Evolutionary conservation across 2,888 invertebrate species (phyloP), one percentile per base, ranked within the genome.

Genomic region (Taphrorychus bicolor): DNA sequence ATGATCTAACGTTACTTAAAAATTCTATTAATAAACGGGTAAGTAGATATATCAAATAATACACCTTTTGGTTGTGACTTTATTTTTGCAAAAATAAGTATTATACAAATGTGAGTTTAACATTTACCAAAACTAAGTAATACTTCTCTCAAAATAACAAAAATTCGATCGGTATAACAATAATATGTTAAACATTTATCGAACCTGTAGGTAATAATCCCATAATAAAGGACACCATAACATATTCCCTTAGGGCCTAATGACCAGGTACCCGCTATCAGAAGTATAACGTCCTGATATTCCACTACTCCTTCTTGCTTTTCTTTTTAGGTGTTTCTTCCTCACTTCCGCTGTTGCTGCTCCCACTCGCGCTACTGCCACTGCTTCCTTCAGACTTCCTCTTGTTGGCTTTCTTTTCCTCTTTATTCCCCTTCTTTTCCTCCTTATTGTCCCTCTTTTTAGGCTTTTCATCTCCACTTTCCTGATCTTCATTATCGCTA

Each of bases 271-370:
- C 32, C 11, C 7, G 32, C 3, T 11, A 9, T 3, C 32, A 32
- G 11, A 3, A 32, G 11, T 1, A 1, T 2, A 32, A 32, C 11
- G 3, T 32, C 11, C 7, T 32, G 7, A 9, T 32, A 32, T 9
- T 32, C 11, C 32, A 32, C 24, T 24, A 69, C 41, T 64, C 41
- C 21, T 66, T 73, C 66, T 74, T 79, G 56, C 71, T 76, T 67
- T 78, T 79, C 70, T 79, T 79, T 64, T 76, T 77, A 19, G 80
- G 80, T 53, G 78, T 77, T 70, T 78, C 79, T 17, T 78, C 80
- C 64, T 77, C 76, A 4, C 74, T 76, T 45, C 69, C 73, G 48
- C 72, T 73, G n/a, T 11, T 71, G 48, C 48, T 59, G 57, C 74
- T 73, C 7, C 48, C 59, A 32, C 64, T 75, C 16, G 69, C 70